phyloP scores from a whole-genome alignment of 2,797 vertebrate genomes.

The Hypotaenidia okinawae region DNA sequence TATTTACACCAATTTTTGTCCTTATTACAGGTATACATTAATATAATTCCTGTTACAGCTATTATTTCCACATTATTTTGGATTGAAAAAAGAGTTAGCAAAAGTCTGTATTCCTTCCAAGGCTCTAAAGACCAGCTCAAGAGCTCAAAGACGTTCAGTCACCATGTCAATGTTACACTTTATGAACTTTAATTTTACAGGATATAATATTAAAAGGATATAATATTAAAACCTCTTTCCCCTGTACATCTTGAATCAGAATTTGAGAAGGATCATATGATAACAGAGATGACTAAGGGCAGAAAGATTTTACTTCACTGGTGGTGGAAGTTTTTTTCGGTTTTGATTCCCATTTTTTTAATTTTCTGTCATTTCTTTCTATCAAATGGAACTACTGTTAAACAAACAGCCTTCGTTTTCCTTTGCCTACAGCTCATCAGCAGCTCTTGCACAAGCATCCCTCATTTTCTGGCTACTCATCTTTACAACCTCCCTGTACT shows the following conservation, averaged over 20 bases:
- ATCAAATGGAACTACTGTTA: neutral
- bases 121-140: slow-evolving; percentile 21
- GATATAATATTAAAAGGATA: neutral
- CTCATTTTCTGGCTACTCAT: slow-evolving; percentile 1
- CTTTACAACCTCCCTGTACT: neutral
- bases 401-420: neutral
- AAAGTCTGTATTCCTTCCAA: slow-evolving; percentile 49
- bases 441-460: neutral
- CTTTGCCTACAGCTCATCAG: neutral
- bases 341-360: slow-evolving; percentile 7
- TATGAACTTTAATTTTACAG: slow-evolving; percentile 14
- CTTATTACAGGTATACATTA: slow-evolving; percentile 18
- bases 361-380: neutral
- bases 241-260: neutral
- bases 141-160: slow-evolving; percentile 18
- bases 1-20: neutral
- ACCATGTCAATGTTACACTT: neutral
- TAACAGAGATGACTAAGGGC: neutral
- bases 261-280: neutral
- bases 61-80: slow-evolving; percentile 54
- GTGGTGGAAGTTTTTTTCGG: neutral
- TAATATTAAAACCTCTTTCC: neutral
- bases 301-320: slow-evolving; percentile 15
- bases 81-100: slow-evolving; percentile 48
- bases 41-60: slow-evolving; percentile 21